These are phyloP conservation scores for Scaptomyza parva DNA, from an alignment of 2,888 invertebrate species.

Conservation along the genomic window DNA sequence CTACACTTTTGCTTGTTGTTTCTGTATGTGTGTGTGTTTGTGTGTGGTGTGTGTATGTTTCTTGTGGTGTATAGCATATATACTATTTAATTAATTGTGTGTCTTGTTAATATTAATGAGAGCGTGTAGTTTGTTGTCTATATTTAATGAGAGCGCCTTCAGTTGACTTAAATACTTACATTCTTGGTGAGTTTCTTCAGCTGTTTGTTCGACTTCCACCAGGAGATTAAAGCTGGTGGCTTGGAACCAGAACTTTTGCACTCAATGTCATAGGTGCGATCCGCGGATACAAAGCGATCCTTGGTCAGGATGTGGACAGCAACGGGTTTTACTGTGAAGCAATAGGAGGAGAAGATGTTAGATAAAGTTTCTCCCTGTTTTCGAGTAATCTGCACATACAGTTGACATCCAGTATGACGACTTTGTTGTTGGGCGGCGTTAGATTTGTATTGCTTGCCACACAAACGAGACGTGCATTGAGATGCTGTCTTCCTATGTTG, in stretches of 20 bases:
- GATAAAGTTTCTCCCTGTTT: background rate
- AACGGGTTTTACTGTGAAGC: conserved; percentile 91
- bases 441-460: conserved; percentile 95
- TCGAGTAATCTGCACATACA: conserved; percentile 90
- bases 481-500: conserved; percentile 92
- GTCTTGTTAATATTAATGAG: conserved; percentile 18
- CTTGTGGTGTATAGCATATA: background rate
- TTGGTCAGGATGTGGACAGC: conserved; percentile 93
- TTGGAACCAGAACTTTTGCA: conserved; percentile 94
- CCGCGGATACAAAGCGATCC: conserved; percentile 93
- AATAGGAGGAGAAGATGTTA: background rate
- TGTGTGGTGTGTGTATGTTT: no score
- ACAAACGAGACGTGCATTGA: conserved; percentile 93
- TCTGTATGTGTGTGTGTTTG: background rate
- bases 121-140: background rate
- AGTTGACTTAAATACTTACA: conserved; percentile 87
- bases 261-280: conserved; percentile 94
- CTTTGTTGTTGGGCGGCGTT: conserved; percentile 91
- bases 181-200: conserved; percentile 92
- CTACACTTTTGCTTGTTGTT: background rate
- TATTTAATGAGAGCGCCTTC: background rate
- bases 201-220: conserved; percentile 95
- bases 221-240: conserved; percentile 93
- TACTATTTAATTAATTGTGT: conserved; percentile 6
- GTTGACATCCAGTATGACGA: conserved; percentile 93